These are phyloP conservation scores for Habroteleia sp. DNA, from an alignment of 2,888 invertebrate species.

Conservation along the genomic window DNA sequence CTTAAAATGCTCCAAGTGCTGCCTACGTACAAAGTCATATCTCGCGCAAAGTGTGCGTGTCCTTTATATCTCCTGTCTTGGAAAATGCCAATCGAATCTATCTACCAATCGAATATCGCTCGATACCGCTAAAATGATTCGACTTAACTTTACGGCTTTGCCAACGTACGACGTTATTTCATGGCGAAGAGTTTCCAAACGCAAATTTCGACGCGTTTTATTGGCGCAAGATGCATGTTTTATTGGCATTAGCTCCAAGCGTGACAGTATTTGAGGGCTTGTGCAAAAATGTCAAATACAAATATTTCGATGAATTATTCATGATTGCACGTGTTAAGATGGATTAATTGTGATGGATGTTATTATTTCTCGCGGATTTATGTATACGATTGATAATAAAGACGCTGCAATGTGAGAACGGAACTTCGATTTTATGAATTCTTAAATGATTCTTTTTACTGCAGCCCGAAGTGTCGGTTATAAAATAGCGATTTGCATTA, in stretches of 20 bases:
- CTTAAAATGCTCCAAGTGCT: constrained; percentile 11
- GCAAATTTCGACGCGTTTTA: constrained; percentile 38
- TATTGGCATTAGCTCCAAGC: constrained; percentile 30
- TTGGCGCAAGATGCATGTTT: no score
- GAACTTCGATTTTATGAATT: constrained; percentile 34
- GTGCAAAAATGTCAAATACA: constrained; percentile 41
- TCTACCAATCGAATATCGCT: constrained; percentile 53
- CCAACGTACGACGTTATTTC: constrained; percentile 38
- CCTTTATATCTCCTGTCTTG: constrained; percentile 23
- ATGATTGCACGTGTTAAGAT: constrained; percentile 48
- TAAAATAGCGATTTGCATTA: constrained; percentile 39
- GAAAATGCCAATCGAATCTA: constrained; percentile 39
- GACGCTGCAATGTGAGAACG: constrained; percentile 4
- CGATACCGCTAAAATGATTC: constrained; percentile 48
- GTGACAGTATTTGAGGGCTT: constrained; percentile 22
- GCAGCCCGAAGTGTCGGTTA: neutral
- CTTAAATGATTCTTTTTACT: constrained; percentile 27
- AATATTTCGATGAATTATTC: constrained; percentile 59
- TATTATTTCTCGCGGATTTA: constrained; percentile 43
- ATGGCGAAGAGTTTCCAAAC: constrained; percentile 28
- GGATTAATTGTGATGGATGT: constrained; percentile 53
- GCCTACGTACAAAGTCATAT: constrained; percentile 20
- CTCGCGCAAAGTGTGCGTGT: constrained; percentile 13
- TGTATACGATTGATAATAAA: constrained; percentile 45
- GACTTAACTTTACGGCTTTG: constrained; percentile 30